A percentile compares a stretch with the other conserved stretches of the same genome.
Evolutionary conservation across 2,888 invertebrate genomes (phyloP).

Genomic region (Mythimna lalbum): DNA sequence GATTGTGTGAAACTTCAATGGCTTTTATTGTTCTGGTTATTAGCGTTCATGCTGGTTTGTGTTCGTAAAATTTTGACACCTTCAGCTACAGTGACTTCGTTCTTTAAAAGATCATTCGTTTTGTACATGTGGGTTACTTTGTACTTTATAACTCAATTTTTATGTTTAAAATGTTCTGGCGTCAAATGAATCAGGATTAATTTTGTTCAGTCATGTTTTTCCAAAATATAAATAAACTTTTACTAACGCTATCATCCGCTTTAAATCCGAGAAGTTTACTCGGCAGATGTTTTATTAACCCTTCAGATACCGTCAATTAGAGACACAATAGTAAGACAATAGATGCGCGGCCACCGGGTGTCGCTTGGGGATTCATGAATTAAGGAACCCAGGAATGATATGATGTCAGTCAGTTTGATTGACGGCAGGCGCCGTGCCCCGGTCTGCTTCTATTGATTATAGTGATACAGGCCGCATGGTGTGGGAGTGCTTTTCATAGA

Average conservation of each 20-base stretch:
- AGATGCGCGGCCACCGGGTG: too few relatives aligned
- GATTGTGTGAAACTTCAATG: conserved; percentile 38
- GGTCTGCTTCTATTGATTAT: conserved; percentile 65
- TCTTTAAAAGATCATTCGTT: conserved; percentile 20
- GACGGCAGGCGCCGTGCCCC: conserved; percentile 79
- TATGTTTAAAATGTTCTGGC: conserved; percentile 27
- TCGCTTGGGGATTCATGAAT: too few relatives aligned
- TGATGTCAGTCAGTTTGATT: conserved; percentile 80
- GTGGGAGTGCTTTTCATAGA: conserved; percentile 66
- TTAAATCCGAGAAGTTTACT: conserved; percentile 67
- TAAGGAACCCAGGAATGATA: conserved; percentile 77
- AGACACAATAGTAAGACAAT: too few relatives aligned
- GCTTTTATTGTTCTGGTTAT: conserved; percentile 52
- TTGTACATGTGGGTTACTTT: conserved; percentile 19
- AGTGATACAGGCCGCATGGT: conserved; percentile 59
- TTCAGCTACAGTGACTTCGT: conserved; percentile 9
- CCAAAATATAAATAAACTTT: conserved; percentile 65
- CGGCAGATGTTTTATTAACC: conserved; percentile 76
- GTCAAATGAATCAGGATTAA: conserved; percentile 47
- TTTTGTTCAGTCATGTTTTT: conserved; percentile 63
- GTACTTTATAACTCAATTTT: conserved; percentile 22
- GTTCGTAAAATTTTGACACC: conserved; percentile 34
- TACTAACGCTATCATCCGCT: conserved; percentile 65
- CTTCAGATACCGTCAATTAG: too few relatives aligned
- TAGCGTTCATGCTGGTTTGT: conserved; percentile 42